Base-by-base conservation (phyloP, 2,888 invertebrate species). In the Caenorhabditis sp. region DNA sequence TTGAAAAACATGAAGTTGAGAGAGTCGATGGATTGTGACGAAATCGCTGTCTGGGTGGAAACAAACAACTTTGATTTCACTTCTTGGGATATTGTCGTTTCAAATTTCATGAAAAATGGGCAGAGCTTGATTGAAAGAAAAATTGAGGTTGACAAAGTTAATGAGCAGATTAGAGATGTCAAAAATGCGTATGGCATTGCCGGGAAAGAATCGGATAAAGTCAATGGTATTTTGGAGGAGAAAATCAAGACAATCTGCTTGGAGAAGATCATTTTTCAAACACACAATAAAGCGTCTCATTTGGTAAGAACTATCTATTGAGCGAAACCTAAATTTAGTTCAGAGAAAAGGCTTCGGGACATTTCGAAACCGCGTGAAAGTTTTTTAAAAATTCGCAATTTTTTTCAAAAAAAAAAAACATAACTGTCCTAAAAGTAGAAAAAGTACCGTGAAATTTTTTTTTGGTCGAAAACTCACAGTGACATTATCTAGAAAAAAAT, bases 11-110 rank as follows among this genome's bases (percentile, higher is more conserved):
- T 65, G 65, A 58, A 51, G 5, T 12, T 31, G 27, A 55, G 43
- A 10, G 62, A 65, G 1, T 54, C 60, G 3, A 53, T 58, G 26
- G 66, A 70, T 59, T 70, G 53, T 21, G 70, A 70, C 51, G 70
- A 70, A 49, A 62, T 70, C 10, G 49, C 61, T 17, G 62, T 70
- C 54, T 66, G 66, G 65, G 66, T 70, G 17, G 70, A 70, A 36
- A 50, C 66, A 1, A 70, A 70, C 23, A 23, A 26, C 4, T 70
- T 66, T 24, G 70, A 70, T 55, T 70, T 70, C 31, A 62, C 66
- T 21, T 27, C 70, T 10, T 70, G 70, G 70, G 66, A 66, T 57
- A 31, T n/a, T 24, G 58, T 59, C 6, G 54, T 70, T 8, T 62
- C 62, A 2, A 49, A 51, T 23, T 62, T 65, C 53, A 12, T 8